Base-by-base conservation (phyloP, 2,113 vertebrate genomes). In the Meleagris gallopavo region DNA sequence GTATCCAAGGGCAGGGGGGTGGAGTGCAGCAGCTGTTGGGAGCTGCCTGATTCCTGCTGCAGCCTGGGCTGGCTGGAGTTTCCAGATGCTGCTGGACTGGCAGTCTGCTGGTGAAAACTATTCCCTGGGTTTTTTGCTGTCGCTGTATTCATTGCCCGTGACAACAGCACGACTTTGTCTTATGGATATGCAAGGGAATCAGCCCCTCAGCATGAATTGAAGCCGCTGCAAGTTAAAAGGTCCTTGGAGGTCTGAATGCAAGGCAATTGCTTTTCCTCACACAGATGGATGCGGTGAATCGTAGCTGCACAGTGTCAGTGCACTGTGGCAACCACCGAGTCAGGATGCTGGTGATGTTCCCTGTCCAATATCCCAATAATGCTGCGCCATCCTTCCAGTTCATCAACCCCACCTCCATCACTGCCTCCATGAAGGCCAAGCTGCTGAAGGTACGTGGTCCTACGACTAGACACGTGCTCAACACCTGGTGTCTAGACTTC, bases 331-430 rank as follows among this genome's bases (percentile, higher is more conserved):
- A 97, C 86, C 98, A 99, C 78, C 98, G 98, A 18, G 99, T 99
- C 71, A 98, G 98, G 79, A 98, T 99, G 98, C 98, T 99, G 94
- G 99, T 99, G 40, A 99, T 98, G 96, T 99, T 99, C 87, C 99
- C 99, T 0, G 98, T 98, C 2, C 99, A 99, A 96, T 99, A 99
- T 57, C 99, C 99, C 11, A 99, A 99, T 96, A 99, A 99, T 0
- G 99, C 99, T 3, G 98, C 99, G 3, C 99, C 99, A 0, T 98
- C 98, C 95, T 99, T 99, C 97, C 99, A 99, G 98, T 99, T 99
- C 27, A 98, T 99, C 90, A 97, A 98, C 48, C 99, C 99, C 1
- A 99, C 99, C 2, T 99, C 98, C 34, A 99, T 99, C 96, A 98
- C 99, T 0, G 98, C 99, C 15, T 96, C 98, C 70, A 99, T 99